Base-by-base conservation (phyloP, 1,140 invertebrate genomes). In the Andrena cerasifolii region DNA sequence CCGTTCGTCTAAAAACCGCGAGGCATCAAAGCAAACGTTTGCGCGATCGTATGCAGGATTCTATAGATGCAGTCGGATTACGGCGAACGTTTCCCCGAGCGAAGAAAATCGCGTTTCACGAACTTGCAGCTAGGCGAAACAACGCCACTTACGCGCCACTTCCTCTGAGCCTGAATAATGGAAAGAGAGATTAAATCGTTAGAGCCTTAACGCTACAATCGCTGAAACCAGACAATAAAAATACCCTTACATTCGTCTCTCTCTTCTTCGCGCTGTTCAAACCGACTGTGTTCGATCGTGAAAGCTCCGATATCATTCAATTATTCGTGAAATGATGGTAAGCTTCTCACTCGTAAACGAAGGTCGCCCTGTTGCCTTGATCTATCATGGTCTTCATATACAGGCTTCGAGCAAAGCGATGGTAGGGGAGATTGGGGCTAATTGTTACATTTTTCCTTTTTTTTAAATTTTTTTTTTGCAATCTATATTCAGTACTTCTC, bases 181-280 rank as follows among this genome's bases (percentile, higher is more conserved):
- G 53, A 18, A 14, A 31, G 24, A 3, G 26, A 26, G 26, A 31
- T 24, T 16, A 18, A 31, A 18, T 4, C 26, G 1, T 26, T 56
- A 16, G 14, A 31, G 12, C 12, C 26, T 31, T 10, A 12, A 1
- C 16, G 26, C 14, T 10, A 26, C 8, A 28, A 31, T 31, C 53
- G 53, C 26, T 56, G 53, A 56, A 56, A 56, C 0, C 7, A 12
- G 3, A 10, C 26, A 3, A 21, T 3, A 26, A 10, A 54, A 14
- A 56, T 56, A 53, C 51, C 51, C 21, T 53, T 53, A 53, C 53
- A 56, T 56, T 56, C 26, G 53, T 24, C 53, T 56, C 4, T 12
- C 3, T 28, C n/a, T 31, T 56, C 26, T 8, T 56, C 26, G 53
- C 53, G 26, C 14, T 8, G 26, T 56, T 54, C 16, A 56, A 28